Conservation (phyloP, 2,113 vertebrate species). For the Hiodon alosoides region DNA sequence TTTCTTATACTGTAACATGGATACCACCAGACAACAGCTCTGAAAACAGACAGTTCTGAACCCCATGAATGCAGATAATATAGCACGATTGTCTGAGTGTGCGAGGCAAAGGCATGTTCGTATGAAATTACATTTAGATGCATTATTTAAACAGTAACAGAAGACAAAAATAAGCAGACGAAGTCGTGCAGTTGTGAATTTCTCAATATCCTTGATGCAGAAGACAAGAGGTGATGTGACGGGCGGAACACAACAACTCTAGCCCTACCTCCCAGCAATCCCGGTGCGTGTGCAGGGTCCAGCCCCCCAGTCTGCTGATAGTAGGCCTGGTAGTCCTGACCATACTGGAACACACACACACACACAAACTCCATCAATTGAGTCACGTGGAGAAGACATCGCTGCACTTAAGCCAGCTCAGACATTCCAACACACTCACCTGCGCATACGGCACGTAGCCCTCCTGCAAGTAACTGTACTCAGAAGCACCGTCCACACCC, state of each 20-base stretch:
- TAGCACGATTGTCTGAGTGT: too few species aligned
- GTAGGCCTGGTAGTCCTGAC: conserved; percentile 82
- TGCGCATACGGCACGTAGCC: conserved; percentile 78
- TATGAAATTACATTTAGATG: too few species aligned
- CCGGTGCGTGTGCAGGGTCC: conserved; percentile 71
- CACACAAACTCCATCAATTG: neutral
- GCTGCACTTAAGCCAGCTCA: neutral
- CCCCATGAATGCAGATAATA: too few species aligned
- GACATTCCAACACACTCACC: conserved; percentile 53
- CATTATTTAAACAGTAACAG: too few species aligned
- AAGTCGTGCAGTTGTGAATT: too few species aligned
- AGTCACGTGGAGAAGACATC: neutral
- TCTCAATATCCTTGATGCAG: too few species aligned
- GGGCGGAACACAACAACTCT: neutral
- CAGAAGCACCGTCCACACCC: conserved; percentile 74
- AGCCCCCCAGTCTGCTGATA: conserved; percentile 72
- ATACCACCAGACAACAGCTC: too few species aligned
- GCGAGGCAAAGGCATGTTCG: too few species aligned
- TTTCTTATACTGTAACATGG: too few species aligned
- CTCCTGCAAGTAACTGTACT: conserved; percentile 86
- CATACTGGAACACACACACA: conserved; percentile 43
- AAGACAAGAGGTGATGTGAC: too few species aligned
- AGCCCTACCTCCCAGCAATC: conserved; percentile 64
- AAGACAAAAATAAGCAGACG: too few species aligned
- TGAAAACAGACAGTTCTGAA: too few species aligned